These are phyloP conservation scores for Xenentodon cancila DNA, from an alignment of 2,797 vertebrate species.

Conservation along the genomic window DNA sequence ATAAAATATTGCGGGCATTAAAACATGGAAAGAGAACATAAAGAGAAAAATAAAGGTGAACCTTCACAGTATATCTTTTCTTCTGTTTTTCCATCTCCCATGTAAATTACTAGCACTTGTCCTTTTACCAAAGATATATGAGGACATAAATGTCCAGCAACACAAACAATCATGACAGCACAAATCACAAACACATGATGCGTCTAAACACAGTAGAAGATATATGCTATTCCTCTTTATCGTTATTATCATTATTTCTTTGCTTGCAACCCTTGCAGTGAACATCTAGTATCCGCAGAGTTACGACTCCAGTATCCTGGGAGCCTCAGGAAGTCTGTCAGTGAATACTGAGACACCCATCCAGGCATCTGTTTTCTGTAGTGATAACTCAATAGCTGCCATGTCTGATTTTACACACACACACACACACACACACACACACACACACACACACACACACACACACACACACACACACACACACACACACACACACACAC, in stretches of 20 bases:
- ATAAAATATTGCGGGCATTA: slow-evolving; percentile 13
- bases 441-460: no score
- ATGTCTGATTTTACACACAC: slow-evolving; percentile 42
- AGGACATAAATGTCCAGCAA: neutral
- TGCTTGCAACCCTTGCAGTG: slow-evolving; percentile 34
- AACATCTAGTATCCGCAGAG: slow-evolving; percentile 31
- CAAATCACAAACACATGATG: neutral
- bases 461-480: neutral
- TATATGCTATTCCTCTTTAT: slow-evolving; percentile 4
- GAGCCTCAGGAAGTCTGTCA: slow-evolving; percentile 39
- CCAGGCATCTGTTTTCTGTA: slow-evolving; percentile 42
- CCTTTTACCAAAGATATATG: slow-evolving; percentile 16
- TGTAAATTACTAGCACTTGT: neutral
- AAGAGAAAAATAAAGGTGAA: slow-evolving; percentile 12
- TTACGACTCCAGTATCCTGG: slow-evolving; percentile 42
- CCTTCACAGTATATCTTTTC: slow-evolving; percentile 1
- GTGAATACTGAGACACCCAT: slow-evolving; percentile 48
- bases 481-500: no score
- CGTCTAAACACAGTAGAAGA: slow-evolving; percentile 10
- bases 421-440: neutral
- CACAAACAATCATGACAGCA: slow-evolving; percentile 6
- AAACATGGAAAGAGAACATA: slow-evolving; percentile 16
- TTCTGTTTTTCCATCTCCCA: slow-evolving; percentile 4
- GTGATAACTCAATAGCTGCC: slow-evolving; percentile 53
- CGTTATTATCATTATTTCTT: neutral